These are phyloP conservation scores for Cephalopholis sonnerati DNA, from an alignment of 2,113 vertebrate genomes.

Conservation along the genomic window DNA sequence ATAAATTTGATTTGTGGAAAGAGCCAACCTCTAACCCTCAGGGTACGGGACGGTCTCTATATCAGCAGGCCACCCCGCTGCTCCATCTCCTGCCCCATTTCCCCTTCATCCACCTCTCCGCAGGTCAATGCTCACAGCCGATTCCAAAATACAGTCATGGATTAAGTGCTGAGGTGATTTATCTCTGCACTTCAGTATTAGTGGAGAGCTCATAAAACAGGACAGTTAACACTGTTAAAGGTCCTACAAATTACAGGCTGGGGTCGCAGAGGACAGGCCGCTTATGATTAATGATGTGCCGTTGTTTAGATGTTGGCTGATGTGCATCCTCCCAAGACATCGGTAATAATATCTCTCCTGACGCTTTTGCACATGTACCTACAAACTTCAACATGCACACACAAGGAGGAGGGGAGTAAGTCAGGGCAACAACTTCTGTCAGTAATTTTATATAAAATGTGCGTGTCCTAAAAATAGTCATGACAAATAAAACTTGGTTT, in stretches of 20 bases:
- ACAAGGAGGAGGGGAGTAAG: background rate
- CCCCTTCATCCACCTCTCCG: constrained; percentile 47
- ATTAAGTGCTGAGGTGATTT: constrained; percentile 72
- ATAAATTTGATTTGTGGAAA: constrained; percentile 58
- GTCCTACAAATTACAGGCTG: constrained; percentile 68
- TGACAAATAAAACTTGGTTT: background rate
- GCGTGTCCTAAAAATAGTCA: background rate
- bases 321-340: constrained; percentile 40
- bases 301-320: constrained; percentile 54
- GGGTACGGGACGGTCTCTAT: constrained; percentile 18
- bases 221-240: constrained; percentile 69
- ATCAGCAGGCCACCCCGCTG: constrained; percentile 34
- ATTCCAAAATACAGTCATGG: constrained; percentile 63
- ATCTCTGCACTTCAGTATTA: constrained; percentile 67
- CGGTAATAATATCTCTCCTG: constrained; percentile 24
- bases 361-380: constrained; percentile 3
- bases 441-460: background rate
- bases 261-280: constrained; percentile 49
- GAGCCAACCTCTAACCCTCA: constrained; percentile 17
- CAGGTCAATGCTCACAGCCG: constrained; percentile 56
- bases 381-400: constrained; percentile 18
- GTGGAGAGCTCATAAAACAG: constrained; percentile 73
- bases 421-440: background rate
- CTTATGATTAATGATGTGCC: constrained; percentile 58
- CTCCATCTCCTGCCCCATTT: constrained; percentile 52